A percentile compares a stretch with the other conserved stretches of the same genome.
phyloP scores from a whole-genome alignment of 2,797 vertebrate genomes.

The Bucorvus abyssinicus region DNA sequence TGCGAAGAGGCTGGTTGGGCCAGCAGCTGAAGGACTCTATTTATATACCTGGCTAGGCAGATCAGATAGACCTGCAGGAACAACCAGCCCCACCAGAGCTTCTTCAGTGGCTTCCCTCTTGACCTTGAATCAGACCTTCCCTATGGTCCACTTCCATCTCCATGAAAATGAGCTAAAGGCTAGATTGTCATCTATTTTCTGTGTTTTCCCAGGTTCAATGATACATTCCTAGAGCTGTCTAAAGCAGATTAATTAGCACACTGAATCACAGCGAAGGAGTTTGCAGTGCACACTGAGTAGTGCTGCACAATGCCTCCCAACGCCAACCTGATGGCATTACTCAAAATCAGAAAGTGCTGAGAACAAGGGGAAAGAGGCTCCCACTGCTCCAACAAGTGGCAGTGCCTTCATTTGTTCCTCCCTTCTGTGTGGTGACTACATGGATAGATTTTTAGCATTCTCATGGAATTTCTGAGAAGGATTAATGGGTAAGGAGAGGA shows the following conservation, averaged over 20 bases:
- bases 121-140: conserved; percentile 61
- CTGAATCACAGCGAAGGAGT: background rate
- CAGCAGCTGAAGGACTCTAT: conserved; percentile 59
- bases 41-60: conserved; percentile 50
- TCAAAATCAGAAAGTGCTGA: conserved; percentile 18
- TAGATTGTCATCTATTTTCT: background rate
- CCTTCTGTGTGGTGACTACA: background rate
- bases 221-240: background rate
- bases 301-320: background rate
- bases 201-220: background rate
- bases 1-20: conserved; percentile 38
- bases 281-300: background rate
- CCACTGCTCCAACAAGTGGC: background rate
- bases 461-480: background rate
- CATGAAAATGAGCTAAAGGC: conserved; percentile 21
- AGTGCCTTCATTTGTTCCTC: background rate
- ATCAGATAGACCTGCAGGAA: conserved; percentile 47
- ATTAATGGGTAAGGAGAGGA: background rate
- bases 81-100: background rate
- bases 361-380: conserved; percentile 4
- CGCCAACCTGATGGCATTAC: background rate
- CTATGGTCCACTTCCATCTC: conserved; percentile 35
- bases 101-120: conserved; percentile 10
- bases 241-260: background rate
- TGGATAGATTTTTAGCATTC: background rate